Conservation (phyloP, 1,140 invertebrate species). For the Formica exsecta region DNA sequence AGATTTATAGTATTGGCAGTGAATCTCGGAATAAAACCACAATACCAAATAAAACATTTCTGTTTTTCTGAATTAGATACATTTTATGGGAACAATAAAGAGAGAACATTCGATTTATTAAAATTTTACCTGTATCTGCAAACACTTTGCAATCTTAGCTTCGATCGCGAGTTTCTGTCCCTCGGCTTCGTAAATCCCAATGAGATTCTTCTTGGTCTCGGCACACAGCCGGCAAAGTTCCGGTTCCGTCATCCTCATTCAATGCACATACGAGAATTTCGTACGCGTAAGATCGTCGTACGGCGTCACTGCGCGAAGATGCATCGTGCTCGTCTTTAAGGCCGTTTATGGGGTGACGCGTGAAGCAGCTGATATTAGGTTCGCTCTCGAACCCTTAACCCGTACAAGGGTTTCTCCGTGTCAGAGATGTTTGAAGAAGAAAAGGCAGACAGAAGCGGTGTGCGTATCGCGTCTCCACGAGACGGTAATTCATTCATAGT, state of each 20-base stretch:
- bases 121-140: slow-evolving; percentile 84
- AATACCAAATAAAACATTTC: neutral
- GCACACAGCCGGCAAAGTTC: slow-evolving; percentile 87
- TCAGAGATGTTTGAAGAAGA: too few relatives aligned
- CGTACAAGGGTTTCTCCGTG: too few relatives aligned
- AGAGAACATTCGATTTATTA: neutral
- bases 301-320: slow-evolving; percentile 24
- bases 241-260: slow-evolving; percentile 80
- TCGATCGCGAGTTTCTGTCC: slow-evolving; percentile 84
- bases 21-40: too few relatives aligned
- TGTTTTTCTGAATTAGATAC: neutral
- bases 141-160: slow-evolving; percentile 85
- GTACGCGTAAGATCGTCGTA: slow-evolving; percentile 50
- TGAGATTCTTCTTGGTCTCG: slow-evolving; percentile 82
- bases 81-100: neutral
- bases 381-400: too few relatives aligned
- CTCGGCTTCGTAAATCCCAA: slow-evolving; percentile 86
- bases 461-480: too few relatives aligned
- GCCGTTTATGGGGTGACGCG: too few relatives aligned
- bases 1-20: too few relatives aligned
- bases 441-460: too few relatives aligned
- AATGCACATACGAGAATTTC: slow-evolving; percentile 31
- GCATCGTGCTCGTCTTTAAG: slow-evolving; percentile 12
- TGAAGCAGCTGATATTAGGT: too few relatives aligned
- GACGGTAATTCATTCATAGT: too few relatives aligned